Evolutionary conservation across 2,797 vertebrate species (phyloP).

Genomic region (Carduelis carduelis): DNA sequence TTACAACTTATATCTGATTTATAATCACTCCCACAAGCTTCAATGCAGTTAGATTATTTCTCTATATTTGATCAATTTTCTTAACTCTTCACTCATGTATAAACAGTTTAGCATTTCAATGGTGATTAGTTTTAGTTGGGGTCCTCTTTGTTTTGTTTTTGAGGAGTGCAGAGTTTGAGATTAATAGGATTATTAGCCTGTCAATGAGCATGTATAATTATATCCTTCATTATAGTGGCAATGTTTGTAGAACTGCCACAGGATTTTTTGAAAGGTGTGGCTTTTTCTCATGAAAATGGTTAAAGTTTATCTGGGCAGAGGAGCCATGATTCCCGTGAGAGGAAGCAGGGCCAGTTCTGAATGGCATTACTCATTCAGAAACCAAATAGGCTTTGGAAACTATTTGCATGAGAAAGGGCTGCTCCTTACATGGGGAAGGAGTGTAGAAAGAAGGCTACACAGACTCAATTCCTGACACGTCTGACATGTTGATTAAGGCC

Average conservation of each 20-base stretch:
- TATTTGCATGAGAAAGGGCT: conserved; percentile 47
- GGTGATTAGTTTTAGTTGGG: background rate
- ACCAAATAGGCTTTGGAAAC: background rate
- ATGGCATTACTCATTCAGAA: background rate
- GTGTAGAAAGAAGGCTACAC: background rate
- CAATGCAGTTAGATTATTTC: background rate
- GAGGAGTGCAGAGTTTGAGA: background rate
- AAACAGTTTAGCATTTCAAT: background rate
- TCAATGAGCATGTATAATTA: background rate
- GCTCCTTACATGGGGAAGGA: background rate
- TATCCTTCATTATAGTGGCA: background rate
- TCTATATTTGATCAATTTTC: background rate
- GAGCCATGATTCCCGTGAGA: background rate
- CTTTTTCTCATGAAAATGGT: background rate
- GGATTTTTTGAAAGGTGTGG: background rate
- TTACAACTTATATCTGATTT: background rate
- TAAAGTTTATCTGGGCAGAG: background rate
- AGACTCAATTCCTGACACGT: background rate
- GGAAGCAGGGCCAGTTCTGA: background rate
- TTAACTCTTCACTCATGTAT: background rate
- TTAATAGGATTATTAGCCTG: background rate
- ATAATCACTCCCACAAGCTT: background rate
- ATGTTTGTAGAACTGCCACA: background rate
- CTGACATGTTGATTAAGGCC: conserved; percentile 31
- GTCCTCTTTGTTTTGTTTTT: background rate